Percentiles rank a stretch among this genome's conserved stretches.
These are phyloP conservation scores for Papilio elwesi DNA, from an alignment of 2,888 invertebrate genomes.

Conservation along the genomic window DNA sequence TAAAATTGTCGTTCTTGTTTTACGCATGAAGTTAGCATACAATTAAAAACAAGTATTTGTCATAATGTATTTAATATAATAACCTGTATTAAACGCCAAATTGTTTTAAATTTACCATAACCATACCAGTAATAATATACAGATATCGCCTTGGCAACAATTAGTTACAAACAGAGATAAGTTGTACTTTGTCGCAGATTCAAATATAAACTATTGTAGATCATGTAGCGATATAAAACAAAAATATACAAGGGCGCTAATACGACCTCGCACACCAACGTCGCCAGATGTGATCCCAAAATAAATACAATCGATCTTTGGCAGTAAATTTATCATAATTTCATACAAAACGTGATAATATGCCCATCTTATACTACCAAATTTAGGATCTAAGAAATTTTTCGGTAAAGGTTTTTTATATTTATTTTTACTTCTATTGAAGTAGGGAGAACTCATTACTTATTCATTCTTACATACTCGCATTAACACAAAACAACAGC, in stretches of 20 bases:
- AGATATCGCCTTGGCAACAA: too few species aligned
- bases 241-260: constrained; percentile 3
- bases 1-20: too few species aligned
- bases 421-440: too few species aligned
- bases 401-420: too few species aligned
- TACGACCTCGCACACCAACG: not conserved
- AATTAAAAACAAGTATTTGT: too few species aligned
- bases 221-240: constrained; percentile 14
- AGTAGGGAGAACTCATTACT: too few species aligned
- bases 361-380: not conserved
- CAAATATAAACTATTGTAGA: not conserved
- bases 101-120: too few species aligned
- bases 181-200: not conserved
- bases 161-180: not conserved
- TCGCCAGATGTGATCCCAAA: constrained; percentile 23
- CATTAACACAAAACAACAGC: not conserved
- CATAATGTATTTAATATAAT: too few species aligned
- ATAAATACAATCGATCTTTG: constrained; percentile 23
- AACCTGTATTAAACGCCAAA: too few species aligned
- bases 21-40: too few species aligned
- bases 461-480: not conserved
- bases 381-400: too few species aligned
- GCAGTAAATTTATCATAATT: constrained; percentile 4
- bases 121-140: too few species aligned
- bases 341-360: not conserved